Evolutionary conservation across 2,797 vertebrate species (phyloP), one percentile per base, ranked within the genome.

Genomic region (Labeo calbasu): DNA sequence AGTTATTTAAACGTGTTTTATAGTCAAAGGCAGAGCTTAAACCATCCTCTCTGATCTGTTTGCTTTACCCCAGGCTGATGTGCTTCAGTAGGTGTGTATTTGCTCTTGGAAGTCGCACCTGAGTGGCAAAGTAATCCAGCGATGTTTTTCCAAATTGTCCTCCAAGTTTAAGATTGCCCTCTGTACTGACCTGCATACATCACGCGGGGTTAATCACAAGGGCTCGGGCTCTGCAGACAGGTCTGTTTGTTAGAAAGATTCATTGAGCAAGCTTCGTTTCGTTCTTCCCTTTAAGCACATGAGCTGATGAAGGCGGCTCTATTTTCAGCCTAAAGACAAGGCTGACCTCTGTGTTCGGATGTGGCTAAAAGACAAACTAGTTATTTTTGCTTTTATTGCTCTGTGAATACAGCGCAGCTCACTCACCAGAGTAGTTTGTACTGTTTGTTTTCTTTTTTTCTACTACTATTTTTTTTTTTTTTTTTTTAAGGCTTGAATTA

Each of bases 11-110:
- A 86, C 77, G n/a, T 23, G 59, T 87, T 85, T 77, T 77, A 40
- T 86, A 84, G 85, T 85, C 63, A 76, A 69, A 65, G 23, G 3
- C 63, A 46, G 51, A 66, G 77, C 53, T 48, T 71, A 59, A 82
- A 76, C 66, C 50, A 66, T 79, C 87, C 75, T 25, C 82, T 85
- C 68, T 55, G 88, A 88, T 89, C 73, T 92, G 88, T 92, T 92
- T 91, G 92, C 91, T 91, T 89, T 88, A 88, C 91, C 87, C 87
- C 88, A 86, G 25, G 89, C 87, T 88, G 92, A 89, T 93, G 85
- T 90, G 91, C 93, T 93, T 88, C 91, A 90, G 84, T 89, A 90
- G 82, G 89, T 89, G 89, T 93, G 91, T 92, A 92, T 94, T 90
- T 92, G 87, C 88, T 86, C 81, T 83, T 40, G 77, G 77, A 87